Percentiles rank a stretch among this genome's conserved stretches.
Evolutionary conservation across 2,113 vertebrate species (phyloP).

Genomic region (Albula goreensis): DNA sequence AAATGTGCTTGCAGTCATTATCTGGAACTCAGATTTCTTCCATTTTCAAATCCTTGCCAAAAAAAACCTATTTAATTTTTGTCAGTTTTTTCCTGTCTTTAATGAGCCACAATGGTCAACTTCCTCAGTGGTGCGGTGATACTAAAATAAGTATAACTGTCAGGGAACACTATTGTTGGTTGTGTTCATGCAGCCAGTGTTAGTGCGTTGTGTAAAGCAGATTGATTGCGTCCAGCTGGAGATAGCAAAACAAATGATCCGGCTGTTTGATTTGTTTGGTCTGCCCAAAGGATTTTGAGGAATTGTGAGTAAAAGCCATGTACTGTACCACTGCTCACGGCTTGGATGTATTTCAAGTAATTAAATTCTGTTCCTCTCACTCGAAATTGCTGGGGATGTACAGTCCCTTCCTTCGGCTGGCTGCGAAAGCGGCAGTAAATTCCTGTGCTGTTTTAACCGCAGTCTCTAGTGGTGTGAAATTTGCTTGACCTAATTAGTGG

Average conservation of each 20-base stretch:
- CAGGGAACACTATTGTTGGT: not conserved
- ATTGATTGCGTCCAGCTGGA: not conserved
- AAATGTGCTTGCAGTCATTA: too few species aligned
- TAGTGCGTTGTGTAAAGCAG: not conserved
- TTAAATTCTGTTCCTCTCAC: not conserved
- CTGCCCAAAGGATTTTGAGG: constrained; percentile 29
- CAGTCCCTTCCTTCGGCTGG: not conserved
- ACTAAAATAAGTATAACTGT: too few species aligned
- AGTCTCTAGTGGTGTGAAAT: not conserved
- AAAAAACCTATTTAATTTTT: too few species aligned
- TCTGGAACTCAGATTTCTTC: too few species aligned
- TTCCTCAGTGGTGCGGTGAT: too few species aligned
- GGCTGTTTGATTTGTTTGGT: constrained; percentile 25
- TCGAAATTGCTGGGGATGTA: not conserved
- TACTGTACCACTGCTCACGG: too few species aligned
- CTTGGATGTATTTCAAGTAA: not conserved
- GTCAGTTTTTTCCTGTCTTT: too few species aligned
- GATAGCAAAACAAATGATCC: constrained; percentile 8
- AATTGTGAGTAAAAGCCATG: constrained; percentile 21
- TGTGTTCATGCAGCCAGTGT: not conserved
- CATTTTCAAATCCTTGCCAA: too few species aligned
- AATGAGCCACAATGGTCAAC: too few species aligned
- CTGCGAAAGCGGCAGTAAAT: not conserved
- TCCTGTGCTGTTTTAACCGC: not conserved
- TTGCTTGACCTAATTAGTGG: constrained; percentile 13